phyloP scores from a whole-genome alignment of 2,888 invertebrate species.

The Ophion ellenae region DNA sequence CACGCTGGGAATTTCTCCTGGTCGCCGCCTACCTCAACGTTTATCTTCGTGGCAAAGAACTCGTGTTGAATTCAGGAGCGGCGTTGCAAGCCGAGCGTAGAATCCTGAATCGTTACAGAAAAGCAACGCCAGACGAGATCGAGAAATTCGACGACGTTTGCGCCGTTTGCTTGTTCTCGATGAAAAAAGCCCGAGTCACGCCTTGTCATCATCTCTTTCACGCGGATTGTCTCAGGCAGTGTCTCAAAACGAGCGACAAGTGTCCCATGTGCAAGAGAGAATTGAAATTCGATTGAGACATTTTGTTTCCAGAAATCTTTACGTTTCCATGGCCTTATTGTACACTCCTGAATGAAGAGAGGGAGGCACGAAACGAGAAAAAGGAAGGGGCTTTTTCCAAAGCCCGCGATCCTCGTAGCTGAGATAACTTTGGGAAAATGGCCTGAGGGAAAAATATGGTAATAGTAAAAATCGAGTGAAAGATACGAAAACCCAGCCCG shows the following conservation, averaged over 20 bases:
- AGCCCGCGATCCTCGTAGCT: neutral
- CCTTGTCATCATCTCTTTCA: conserved; percentile 93
- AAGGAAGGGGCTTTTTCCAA: neutral
- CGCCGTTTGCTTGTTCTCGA: conserved; percentile 89
- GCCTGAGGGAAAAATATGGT: neutral
- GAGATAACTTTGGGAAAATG: neutral
- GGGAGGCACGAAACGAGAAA: neutral
- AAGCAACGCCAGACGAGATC: conserved; percentile 88
- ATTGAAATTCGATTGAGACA: conserved; percentile 85
- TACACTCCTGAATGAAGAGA: neutral
- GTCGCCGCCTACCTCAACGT: conserved; percentile 88
- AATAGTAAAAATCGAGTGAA: no score
- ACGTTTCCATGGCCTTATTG: neutral
- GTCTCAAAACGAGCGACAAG: conserved; percentile 88
- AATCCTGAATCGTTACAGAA: conserved; percentile 87
- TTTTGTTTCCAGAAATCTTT: conserved; percentile 1
- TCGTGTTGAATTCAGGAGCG: conserved; percentile 85
- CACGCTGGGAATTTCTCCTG: conserved; percentile 86
- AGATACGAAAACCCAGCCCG: no score
- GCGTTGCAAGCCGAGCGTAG: conserved; percentile 87
- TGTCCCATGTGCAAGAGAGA: conserved; percentile 92
- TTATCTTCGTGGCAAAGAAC: conserved; percentile 87
- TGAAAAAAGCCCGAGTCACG: conserved; percentile 90
- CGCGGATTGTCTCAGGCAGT: conserved; percentile 90
- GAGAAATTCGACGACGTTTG: conserved; percentile 90